Evolutionary conservation across 2,888 invertebrate genomes (phyloP), one percentile per base, ranked within the genome.

Genomic region (Eurois occulta): DNA sequence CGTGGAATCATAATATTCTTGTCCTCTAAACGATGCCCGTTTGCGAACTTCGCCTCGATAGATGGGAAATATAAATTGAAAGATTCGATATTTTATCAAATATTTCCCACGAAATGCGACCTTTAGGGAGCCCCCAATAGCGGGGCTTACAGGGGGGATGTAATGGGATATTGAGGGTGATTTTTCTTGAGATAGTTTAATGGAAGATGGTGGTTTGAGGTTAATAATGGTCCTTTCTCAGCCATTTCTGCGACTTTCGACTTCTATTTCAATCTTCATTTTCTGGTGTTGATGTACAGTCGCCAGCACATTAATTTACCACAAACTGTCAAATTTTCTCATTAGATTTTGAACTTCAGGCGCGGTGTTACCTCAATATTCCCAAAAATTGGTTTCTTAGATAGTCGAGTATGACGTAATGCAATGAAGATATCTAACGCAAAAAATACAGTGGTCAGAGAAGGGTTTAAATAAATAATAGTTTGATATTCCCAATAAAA

Each of bases 31-130:
- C 82, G 88, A 82, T 72, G 80, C 83, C 84, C 76, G 73, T 87
- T 88, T 82, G 74, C 60, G 75, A 83, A 84, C 83, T 78, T 72
- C 81, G 78, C 87, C 85, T 83, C 82, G 82, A 87, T 86, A 86
- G 87, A 90, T 84, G 88, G 87, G 86, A 86, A 89, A 91, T 89
- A 91, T 90, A 91, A 91, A 92, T 91, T 91, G 88, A 86, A 85
- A 87, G 86, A 90, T 90, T 87, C 89, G 86, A 88, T 89, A 88
- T 91, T 92, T 91, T 91, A 91, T 91, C 89, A 90, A 92, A 90
- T 91, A 88, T 88, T 70, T 69, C 43, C 76, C 77, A 76, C 67
- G 67, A 77, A 89, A 88, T 88, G 76, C 73, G 80, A 84, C 83
- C 86, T 87, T 88, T 85, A 79, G 78, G 86, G 77, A 65, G 66